Evolutionary conservation across 2,888 invertebrate species (phyloP), one percentile per base, ranked within the genome.

Genomic region (Andricus curvator): DNA sequence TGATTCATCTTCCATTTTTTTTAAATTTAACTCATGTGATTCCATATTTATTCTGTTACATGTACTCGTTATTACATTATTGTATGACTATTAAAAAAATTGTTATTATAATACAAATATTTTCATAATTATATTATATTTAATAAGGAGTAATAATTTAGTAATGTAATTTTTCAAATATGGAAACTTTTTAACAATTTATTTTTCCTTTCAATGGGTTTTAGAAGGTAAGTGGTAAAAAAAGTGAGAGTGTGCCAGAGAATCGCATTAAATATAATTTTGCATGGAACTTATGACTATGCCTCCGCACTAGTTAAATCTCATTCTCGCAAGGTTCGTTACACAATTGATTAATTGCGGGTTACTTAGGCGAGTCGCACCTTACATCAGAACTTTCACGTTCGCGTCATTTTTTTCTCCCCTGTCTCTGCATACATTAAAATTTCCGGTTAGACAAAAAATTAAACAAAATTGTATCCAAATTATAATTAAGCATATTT

Each of bases 381-480:
- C 78, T 82, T 84, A 80, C 82, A 77, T 81, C 81, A 82, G 70
- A 65, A 82, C 78, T 81, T 84, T 82, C 82, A 77, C 80, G 81
- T 78, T 82, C 74, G 77, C 79, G 76, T 78, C 66, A 80, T 70
- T 80, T 84, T 84, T 82, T 82, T 80, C 78, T 62, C 25, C 33
- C 33, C 9, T 29, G 22, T 33, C 70, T 70, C 25, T 74, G 56
- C 20, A 74, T 74, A 74, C 8, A 51, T 56, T 29, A n/a, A 51
- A 74, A 74, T 74, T 29, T 51, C 13, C 5, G 11, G 48, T 48
- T 29, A 11, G 25, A 13, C 20, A 33, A 56, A 70, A 29, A 22
- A 62, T 56, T 8, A 4, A n/a, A n/a, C 3, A 8, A 20, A 51
- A 6, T 20, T 51, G n/a, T 56, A 56, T n/a, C n/a, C 8, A 56